Conservation (phyloP, 2,797 vertebrate genomes). For the Holocentrus rufus region DNA sequence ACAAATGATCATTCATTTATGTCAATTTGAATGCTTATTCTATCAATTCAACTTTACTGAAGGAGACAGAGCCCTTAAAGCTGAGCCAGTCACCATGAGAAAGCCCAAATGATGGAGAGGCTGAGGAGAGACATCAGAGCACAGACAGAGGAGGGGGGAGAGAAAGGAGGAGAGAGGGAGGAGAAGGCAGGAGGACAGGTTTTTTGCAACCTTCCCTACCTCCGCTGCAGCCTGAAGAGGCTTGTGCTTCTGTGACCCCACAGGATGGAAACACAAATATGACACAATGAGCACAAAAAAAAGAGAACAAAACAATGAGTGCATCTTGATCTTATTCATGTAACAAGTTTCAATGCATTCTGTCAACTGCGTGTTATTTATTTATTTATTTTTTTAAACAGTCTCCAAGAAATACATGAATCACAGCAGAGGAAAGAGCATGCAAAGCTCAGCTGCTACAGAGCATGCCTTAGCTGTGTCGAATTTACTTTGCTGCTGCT, state of each 20-base stretch:
- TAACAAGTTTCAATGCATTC: constrained; percentile 36
- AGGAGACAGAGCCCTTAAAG: neutral
- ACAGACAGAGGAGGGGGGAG: constrained; percentile 32
- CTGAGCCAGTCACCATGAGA: constrained; percentile 4
- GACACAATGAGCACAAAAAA: constrained; percentile 63
- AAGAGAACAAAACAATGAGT: constrained; percentile 58
- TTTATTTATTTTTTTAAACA: constrained; percentile 18
- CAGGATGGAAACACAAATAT: constrained; percentile 68
- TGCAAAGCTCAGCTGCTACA: constrained; percentile 66
- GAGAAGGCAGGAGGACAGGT: constrained; percentile 53
- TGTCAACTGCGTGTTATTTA: constrained; percentile 8
- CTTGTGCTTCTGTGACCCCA: constrained; percentile 76
- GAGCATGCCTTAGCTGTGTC: constrained; percentile 40
- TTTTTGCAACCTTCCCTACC: constrained; percentile 79
- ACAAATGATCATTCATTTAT: neutral
- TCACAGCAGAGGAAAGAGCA: constrained; percentile 51
- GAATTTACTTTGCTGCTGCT: constrained; percentile 21
- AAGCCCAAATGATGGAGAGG: constrained; percentile 15
- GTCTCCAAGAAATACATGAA: constrained; percentile 24
- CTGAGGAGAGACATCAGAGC: constrained; percentile 27
- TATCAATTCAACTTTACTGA: neutral
- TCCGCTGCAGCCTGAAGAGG: constrained; percentile 76
- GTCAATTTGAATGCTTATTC: constrained; percentile 6
- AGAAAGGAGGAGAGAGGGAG: constrained; percentile 37
- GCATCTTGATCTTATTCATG: constrained; percentile 38